Conservation (phyloP, 2,888 invertebrate species). For the Drosophila eohydei region DNA sequence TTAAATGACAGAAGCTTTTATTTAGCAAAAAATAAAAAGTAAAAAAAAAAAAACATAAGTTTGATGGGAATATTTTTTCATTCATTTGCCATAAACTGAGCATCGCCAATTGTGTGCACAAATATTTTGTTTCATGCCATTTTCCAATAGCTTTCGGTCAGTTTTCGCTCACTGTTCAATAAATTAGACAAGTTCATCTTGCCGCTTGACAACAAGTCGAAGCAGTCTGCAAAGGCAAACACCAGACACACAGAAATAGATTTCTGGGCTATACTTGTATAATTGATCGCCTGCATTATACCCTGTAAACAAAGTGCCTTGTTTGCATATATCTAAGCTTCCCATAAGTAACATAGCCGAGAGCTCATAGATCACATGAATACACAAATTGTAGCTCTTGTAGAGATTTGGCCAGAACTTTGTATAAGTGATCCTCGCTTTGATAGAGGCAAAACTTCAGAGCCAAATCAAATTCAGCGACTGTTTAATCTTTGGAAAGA, state of each 20-base stretch:
- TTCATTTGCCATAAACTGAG: not conserved
- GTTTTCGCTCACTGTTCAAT: constrained; percentile 24
- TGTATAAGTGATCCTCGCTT: not conserved
- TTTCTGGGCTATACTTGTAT: not conserved
- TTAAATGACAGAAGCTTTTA: constrained; percentile 11
- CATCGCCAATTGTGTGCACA: not conserved
- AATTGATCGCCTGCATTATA: not conserved
- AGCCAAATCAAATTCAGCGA: not conserved
- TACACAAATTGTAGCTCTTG: not conserved
- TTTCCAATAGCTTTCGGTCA: not conserved
- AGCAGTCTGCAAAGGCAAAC: constrained; percentile 3
- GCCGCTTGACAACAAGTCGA: constrained; percentile 51
- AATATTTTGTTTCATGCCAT: not conserved
- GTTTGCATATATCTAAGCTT: not conserved
- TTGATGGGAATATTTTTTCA: constrained; percentile 2
- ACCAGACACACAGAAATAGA: not conserved
- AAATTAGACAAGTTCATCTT: constrained; percentile 45
- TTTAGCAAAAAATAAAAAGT: not conserved
- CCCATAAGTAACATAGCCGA: not conserved
- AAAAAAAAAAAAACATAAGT: constrained; percentile 11
- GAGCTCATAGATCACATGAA: no score
- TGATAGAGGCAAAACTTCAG: not conserved
- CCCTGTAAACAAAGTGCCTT: not conserved
- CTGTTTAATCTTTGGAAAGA: not conserved
- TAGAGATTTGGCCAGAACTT: not conserved